A percentile compares a stretch with the other conserved stretches of the same genome.
These are phyloP conservation scores for Isurus oxyrinchus DNA, from an alignment of 2,113 vertebrate genomes.

Conservation along the genomic window DNA sequence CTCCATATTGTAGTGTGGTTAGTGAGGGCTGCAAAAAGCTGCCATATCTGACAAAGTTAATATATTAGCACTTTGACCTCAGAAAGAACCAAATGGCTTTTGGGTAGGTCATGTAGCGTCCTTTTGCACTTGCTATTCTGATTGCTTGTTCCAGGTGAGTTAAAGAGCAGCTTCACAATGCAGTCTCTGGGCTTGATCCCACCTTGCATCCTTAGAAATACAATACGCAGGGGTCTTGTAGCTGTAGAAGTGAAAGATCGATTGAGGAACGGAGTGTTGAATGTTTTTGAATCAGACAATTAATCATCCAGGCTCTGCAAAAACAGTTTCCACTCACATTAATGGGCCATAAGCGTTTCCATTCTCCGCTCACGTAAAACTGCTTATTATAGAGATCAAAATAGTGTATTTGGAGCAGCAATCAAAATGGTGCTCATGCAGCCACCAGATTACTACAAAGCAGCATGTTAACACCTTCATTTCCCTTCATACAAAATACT, in stretches of 20 bases:
- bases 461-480: background rate
- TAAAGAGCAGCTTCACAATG: slow-evolving; percentile 46
- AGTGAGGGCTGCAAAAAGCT: slow-evolving; percentile 60
- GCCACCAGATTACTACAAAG: background rate
- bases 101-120: slow-evolving; percentile 40
- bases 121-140: slow-evolving; percentile 45
- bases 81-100: slow-evolving; percentile 43
- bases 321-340: slow-evolving; percentile 17
- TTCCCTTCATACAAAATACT: background rate
- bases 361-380: background rate
- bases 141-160: slow-evolving; percentile 47
- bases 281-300: slow-evolving; percentile 1
- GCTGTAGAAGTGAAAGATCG: slow-evolving; percentile 34
- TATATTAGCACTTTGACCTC: slow-evolving; percentile 64
- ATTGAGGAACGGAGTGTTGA: slow-evolving; percentile 18
- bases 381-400: slow-evolving; percentile 21
- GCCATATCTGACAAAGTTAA: slow-evolving; percentile 58
- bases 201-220: slow-evolving; percentile 38
- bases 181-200: slow-evolving; percentile 47
- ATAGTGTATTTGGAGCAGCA: background rate
- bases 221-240: slow-evolving; percentile 28
- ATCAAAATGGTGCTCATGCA: background rate
- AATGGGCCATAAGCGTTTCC: background rate
- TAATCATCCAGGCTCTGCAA: slow-evolving; percentile 15
- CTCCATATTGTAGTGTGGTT: slow-evolving; percentile 56